These are phyloP conservation scores for Marronus borbonicus DNA, from an alignment of 2,888 invertebrate genomes.

Conservation along the genomic window DNA sequence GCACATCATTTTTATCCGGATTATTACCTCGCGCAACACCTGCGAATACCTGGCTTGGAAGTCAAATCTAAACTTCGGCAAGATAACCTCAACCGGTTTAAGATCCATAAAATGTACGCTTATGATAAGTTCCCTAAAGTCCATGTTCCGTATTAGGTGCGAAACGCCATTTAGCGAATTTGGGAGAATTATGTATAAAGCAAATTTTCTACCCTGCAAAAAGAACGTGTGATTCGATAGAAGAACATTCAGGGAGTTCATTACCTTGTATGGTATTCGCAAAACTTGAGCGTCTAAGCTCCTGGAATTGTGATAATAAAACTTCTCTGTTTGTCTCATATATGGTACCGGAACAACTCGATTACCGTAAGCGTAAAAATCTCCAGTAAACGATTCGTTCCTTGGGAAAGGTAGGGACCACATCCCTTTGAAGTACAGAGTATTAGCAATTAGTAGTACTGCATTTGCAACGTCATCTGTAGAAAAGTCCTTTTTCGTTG, in stretches of 20 bases:
- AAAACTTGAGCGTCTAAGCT: constrained; percentile 81
- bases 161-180: constrained; percentile 77
- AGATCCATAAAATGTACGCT: constrained; percentile 76
- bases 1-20: not conserved
- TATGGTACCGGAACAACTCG: constrained; percentile 72
- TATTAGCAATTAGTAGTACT: constrained; percentile 81
- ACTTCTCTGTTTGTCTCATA: constrained; percentile 81
- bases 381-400: constrained; percentile 73
- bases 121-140: constrained; percentile 72
- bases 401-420: constrained; percentile 82
- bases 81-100: constrained; percentile 74
- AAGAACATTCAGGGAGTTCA: constrained; percentile 53
- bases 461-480: constrained; percentile 76
- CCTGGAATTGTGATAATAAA: constrained; percentile 77
- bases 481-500: constrained; percentile 54
- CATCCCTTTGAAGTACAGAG: constrained; percentile 85
- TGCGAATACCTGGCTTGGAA: constrained; percentile 77
- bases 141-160: constrained; percentile 74
- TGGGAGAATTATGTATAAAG: constrained; percentile 83
- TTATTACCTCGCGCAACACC: constrained; percentile 75
- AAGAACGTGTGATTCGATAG: not conserved
- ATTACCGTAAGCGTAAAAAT: constrained; percentile 75
- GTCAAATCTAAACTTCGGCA: constrained; percentile 85
- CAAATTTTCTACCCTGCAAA: constrained; percentile 79
- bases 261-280: constrained; percentile 81